Percentiles rank a stretch among this genome's conserved stretches.
These are phyloP conservation scores for Erpornis zantholeuca DNA, from an alignment of 2,113 vertebrate genomes.

Conservation along the genomic window DNA sequence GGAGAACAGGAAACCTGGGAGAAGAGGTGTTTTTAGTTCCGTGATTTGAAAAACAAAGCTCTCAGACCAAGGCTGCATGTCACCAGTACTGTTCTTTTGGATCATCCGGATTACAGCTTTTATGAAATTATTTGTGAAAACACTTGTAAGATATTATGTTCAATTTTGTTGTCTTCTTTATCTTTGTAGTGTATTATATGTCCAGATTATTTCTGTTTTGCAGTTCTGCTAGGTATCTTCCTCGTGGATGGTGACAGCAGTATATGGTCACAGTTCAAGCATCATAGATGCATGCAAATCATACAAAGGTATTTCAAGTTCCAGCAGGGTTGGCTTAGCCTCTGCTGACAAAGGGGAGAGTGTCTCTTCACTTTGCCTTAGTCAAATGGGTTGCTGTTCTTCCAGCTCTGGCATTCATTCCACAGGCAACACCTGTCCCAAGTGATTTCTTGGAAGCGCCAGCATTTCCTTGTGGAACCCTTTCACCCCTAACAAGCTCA, in stretches of 20 bases:
- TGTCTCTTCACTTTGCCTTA: background rate
- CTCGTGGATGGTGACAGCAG: background rate
- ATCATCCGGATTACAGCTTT: background rate
- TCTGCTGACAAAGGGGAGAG: rapidly evolving
- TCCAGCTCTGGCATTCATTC: background rate
- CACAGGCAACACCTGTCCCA: background rate
- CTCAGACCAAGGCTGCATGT: background rate
- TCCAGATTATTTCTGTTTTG: background rate
- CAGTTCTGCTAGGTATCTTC: background rate
- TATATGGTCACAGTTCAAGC: background rate
- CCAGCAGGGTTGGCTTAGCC: background rate
- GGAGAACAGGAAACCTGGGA: background rate
- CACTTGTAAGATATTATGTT: background rate
- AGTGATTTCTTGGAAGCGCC: background rate
- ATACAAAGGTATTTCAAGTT: background rate
- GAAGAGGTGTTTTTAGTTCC: background rate
- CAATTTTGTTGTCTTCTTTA: background rate
- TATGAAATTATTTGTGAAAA: background rate
- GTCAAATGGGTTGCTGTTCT: background rate
- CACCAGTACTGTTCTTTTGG: background rate
- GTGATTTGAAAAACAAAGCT: background rate
- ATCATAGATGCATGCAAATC: background rate
- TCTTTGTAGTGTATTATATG: background rate
- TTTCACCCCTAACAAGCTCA: background rate
- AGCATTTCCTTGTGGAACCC: conserved; percentile 17